A percentile compares a stretch with the other conserved stretches of the same genome.
Evolutionary conservation across 2,888 invertebrate genomes (phyloP).

Genomic region (Leucoma salicis): DNA sequence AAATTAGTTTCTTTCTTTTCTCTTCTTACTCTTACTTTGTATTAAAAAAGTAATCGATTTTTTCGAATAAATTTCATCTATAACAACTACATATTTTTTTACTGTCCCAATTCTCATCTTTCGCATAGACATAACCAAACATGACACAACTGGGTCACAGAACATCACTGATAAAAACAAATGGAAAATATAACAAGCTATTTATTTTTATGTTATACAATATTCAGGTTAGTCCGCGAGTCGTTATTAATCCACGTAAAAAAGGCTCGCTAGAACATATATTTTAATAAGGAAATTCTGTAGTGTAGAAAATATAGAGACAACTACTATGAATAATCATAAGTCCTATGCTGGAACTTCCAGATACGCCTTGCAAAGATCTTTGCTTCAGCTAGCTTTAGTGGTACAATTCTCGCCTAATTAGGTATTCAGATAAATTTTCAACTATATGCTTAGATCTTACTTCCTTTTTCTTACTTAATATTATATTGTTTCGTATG

Average conservation of each 20-base stretch:
- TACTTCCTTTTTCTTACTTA: too few species aligned
- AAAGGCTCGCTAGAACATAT: slow-evolving; percentile 21
- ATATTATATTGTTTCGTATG: too few species aligned
- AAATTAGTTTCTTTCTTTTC: too few species aligned
- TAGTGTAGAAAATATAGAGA: neutral
- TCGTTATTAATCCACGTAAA: slow-evolving; percentile 36
- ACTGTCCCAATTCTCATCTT: slow-evolving; percentile 22
- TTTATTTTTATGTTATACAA: slow-evolving; percentile 34
- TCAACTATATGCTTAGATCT: too few species aligned
- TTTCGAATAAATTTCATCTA: neutral
- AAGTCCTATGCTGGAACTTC: too few species aligned
- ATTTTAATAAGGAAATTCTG: neutral
- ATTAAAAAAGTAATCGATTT: neutral
- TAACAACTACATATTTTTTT: slow-evolving; percentile 18
- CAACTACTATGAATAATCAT: too few species aligned
- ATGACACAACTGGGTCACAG: slow-evolving; percentile 24
- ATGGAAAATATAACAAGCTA: slow-evolving; percentile 15
- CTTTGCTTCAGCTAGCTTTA: too few species aligned
- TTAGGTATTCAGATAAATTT: too few species aligned
- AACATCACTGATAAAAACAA: slow-evolving; percentile 28
- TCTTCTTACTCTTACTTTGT: too few species aligned
- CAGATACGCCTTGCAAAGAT: too few species aligned
- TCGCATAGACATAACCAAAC: slow-evolving; percentile 21
- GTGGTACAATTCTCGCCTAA: too few species aligned
- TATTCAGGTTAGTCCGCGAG: slow-evolving; percentile 39